A percentile compares a stretch with the other conserved stretches of the same genome.
Conservation (phyloP, 2,888 invertebrate genomes). For the Mythimna pallens region DNA sequence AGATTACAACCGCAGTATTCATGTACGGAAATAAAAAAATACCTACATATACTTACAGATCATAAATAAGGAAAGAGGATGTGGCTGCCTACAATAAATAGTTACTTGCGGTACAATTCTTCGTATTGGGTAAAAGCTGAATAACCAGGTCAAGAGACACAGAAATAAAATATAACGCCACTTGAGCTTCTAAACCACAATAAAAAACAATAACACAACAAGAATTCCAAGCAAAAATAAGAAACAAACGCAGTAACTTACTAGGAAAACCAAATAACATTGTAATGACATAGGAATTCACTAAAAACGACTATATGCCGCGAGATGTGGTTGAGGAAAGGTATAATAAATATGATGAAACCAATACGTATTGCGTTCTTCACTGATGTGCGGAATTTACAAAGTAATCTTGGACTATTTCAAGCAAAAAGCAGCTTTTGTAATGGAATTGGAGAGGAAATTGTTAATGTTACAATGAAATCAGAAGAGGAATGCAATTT, state of each 20-base stretch:
- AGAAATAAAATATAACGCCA: constrained; percentile 2
- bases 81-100: neutral
- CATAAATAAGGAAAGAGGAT: constrained; percentile 7
- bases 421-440: constrained; percentile 29
- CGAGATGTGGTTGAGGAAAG: constrained; percentile 31
- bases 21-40: neutral
- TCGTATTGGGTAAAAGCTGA: neutral
- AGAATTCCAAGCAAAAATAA: neutral
- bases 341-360: constrained; percentile 33
- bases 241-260: neutral
- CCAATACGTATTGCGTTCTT: constrained; percentile 18
- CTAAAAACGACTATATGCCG: constrained; percentile 17
- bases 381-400: constrained; percentile 15
- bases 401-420: constrained; percentile 39
- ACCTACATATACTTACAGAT: neutral
- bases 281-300: constrained; percentile 31
- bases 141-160: neutral
- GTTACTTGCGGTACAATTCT: neutral
- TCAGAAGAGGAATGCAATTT: constrained; percentile 25
- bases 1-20: neutral
- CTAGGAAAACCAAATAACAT: constrained; percentile 25
- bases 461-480: constrained; percentile 41
- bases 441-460: constrained; percentile 23
- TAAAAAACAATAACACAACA: neutral
- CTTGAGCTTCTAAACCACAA: neutral